phyloP scores from a whole-genome alignment of 2,888 invertebrate genomes.

The Eupeodes luniger region DNA sequence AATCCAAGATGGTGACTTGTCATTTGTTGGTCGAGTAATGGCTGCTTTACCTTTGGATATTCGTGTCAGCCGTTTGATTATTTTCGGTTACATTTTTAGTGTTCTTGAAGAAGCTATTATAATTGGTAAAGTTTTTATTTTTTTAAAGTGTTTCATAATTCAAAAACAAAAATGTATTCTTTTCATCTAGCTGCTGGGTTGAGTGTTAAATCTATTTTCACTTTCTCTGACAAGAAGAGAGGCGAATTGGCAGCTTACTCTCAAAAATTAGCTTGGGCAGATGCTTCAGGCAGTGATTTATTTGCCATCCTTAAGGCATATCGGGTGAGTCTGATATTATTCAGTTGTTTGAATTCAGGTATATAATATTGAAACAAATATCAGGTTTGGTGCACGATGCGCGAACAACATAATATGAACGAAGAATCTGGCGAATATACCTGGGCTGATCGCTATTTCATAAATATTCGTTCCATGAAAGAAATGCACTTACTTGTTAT shows the following conservation, averaged over 20 bases:
- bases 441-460: constrained; percentile 90
- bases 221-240: constrained; percentile 88
- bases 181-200: constrained; percentile 89
- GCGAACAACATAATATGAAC: constrained; percentile 86
- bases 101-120: constrained; percentile 93
- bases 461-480: constrained; percentile 89
- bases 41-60: constrained; percentile 93
- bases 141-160: not conserved
- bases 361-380: not conserved
- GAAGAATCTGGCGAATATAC: constrained; percentile 84
- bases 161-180: not conserved
- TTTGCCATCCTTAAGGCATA: constrained; percentile 93
- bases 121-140: constrained; percentile 86
- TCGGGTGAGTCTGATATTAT: constrained; percentile 84
- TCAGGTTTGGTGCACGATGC: constrained; percentile 89
- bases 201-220: constrained; percentile 92
- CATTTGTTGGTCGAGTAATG: constrained; percentile 93
- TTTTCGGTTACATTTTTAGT: constrained; percentile 94
- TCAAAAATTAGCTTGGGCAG: constrained; percentile 92
- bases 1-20: constrained; percentile 92
- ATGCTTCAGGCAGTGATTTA: constrained; percentile 92
- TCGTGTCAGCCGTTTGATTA: constrained; percentile 91
- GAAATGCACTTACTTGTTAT: constrained; percentile 90
- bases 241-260: constrained; percentile 88
- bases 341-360: not conserved